Percentiles rank a stretch among this genome's conserved stretches.
These are phyloP conservation scores for Hippopotamus amphibius DNA, from an alignment of 2,113 vertebrate genomes.

Conservation along the genomic window DNA sequence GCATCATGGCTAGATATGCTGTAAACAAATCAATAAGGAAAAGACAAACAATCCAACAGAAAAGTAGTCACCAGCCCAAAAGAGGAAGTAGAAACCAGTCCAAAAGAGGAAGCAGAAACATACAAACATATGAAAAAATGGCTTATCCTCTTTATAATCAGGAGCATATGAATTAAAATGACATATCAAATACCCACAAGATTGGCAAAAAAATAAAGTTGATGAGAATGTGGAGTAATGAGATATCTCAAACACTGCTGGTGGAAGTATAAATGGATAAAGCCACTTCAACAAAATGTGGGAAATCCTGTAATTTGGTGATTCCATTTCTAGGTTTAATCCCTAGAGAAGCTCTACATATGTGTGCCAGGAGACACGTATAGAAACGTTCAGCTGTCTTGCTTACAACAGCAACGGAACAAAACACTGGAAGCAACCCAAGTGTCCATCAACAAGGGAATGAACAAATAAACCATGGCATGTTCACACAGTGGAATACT, in stretches of 20 bases:
- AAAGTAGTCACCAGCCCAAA: not conserved
- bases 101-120: constrained; percentile 39
- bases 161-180: not conserved
- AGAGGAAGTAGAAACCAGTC: constrained; percentile 28
- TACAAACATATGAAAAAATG: not conserved
- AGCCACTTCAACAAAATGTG: not conserved
- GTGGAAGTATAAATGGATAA: not conserved
- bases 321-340: not conserved
- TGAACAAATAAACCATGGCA: not conserved
- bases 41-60: constrained; percentile 22
- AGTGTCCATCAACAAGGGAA: not conserved
- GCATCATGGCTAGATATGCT: not conserved
- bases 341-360: not conserved
- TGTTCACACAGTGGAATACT: not conserved
- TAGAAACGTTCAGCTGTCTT: not conserved
- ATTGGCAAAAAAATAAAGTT: not conserved
- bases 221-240: not conserved
- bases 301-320: not conserved
- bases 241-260: not conserved
- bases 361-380: not conserved
- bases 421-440: not conserved
- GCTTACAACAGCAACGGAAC: not conserved
- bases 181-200: not conserved
- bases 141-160: not conserved
- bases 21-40: constrained; percentile 29